phyloP scores from a whole-genome alignment of 2,797 vertebrate species.

The Paratrypauchen microcephalus region DNA sequence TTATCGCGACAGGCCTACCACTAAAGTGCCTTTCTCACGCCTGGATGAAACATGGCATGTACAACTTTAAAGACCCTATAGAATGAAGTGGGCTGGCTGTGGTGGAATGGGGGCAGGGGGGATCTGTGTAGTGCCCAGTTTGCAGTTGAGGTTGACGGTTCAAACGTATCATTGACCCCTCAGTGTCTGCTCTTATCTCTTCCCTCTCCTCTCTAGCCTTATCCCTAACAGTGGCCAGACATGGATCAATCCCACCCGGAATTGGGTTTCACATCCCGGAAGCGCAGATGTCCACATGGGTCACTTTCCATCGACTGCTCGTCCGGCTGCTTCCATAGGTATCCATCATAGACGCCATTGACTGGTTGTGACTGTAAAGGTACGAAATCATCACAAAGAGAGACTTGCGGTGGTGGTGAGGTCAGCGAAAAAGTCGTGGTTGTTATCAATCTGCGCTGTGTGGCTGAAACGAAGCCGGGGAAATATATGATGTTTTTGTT shows the following conservation, averaged over 20 bases:
- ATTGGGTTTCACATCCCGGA: conserved; percentile 75
- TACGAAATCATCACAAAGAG: conserved; percentile 50
- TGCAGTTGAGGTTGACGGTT: conserved; percentile 62
- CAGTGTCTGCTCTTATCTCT: conserved; percentile 70
- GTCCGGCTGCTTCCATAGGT: conserved; percentile 54
- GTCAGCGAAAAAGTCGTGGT: conserved; percentile 27
- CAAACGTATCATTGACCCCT: conserved; percentile 65
- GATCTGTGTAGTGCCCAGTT: conserved; percentile 38
- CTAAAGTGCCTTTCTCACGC: conserved; percentile 7
- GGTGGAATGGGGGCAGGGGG: conserved; percentile 4
- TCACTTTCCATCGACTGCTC: conserved; percentile 66
- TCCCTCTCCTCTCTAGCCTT: conserved; percentile 48
- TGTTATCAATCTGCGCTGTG: conserved; percentile 24
- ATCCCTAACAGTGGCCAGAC: conserved; percentile 64
- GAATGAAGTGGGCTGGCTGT: background rate
- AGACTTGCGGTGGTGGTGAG: conserved; percentile 37
- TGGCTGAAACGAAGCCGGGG: conserved; percentile 29
- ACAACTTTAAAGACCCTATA: conserved; percentile 43
- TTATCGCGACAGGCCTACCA: no score
- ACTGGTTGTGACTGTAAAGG: conserved; percentile 60
- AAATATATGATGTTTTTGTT: conserved; percentile 24
- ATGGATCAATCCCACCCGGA: conserved; percentile 73
- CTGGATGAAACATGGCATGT: conserved; percentile 31
- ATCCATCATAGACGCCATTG: conserved; percentile 60
- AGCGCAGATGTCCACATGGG: conserved; percentile 66